Evolutionary conservation across 2,113 vertebrate genomes (phyloP).

Genomic region (Protobothrops flavoviridis): DNA sequence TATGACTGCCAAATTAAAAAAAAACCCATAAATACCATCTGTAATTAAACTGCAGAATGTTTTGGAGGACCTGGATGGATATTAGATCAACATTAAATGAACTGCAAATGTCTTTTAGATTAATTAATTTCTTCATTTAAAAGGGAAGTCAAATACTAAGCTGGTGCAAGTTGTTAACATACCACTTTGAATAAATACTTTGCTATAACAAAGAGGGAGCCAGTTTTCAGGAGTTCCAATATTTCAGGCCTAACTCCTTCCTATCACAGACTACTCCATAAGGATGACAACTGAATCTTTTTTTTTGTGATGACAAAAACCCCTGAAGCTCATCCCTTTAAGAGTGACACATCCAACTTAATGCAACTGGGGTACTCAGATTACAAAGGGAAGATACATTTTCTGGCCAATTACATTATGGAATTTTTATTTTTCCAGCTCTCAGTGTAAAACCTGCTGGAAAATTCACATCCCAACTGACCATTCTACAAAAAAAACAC

Average conservation of each 20-base stretch:
- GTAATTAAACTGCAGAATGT: not conserved
- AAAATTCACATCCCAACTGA: not conserved
- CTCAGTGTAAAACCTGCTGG: not conserved
- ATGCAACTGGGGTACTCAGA: not conserved
- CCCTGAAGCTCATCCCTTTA: not conserved
- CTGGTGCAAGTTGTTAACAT: not conserved
- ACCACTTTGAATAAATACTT: not conserved
- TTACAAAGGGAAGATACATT: not conserved
- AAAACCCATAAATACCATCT: not conserved
- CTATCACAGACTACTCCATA: not conserved
- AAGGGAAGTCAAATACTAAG: not conserved
- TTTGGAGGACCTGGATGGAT: not conserved
- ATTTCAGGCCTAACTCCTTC: constrained; percentile 1
- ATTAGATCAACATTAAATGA: not conserved
- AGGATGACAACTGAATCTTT: not conserved
- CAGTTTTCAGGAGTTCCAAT: not conserved
- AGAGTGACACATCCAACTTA: not conserved
- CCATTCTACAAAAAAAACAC: not conserved
- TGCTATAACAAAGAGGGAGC: not conserved
- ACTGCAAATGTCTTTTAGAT: not conserved
- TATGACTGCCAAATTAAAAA: not conserved
- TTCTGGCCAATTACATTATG: not conserved
- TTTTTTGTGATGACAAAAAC: not conserved
- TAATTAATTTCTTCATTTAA: not conserved
- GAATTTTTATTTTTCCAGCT: not conserved